Evolutionary conservation across 2,797 vertebrate species (phyloP).

Genomic region (Rhabdophis nuchalis): DNA sequence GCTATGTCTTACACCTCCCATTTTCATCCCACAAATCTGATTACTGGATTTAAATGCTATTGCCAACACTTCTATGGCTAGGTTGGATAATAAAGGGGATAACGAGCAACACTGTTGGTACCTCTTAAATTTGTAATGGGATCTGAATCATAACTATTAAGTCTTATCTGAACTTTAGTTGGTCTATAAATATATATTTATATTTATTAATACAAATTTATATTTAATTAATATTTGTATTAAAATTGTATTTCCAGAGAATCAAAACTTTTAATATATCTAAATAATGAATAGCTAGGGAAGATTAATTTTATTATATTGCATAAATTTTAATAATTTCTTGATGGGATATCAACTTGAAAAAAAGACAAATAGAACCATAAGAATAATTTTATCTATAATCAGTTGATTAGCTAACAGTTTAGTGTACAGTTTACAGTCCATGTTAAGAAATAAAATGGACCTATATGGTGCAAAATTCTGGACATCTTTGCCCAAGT

Average conservation of each 20-base stretch:
- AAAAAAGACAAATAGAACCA: neutral
- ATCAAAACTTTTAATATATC: neutral
- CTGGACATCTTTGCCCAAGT: neutral
- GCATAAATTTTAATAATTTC: neutral
- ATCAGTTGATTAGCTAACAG: neutral
- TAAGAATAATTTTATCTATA: neutral
- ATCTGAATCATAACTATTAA: neutral
- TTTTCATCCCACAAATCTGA: neutral
- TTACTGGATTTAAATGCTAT: neutral
- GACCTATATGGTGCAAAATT: neutral
- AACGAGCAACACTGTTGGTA: neutral
- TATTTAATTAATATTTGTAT: neutral
- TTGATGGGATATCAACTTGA: neutral
- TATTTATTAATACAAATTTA: neutral
- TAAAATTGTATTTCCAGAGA: neutral
- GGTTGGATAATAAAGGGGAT: neutral
- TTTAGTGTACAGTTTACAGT: neutral
- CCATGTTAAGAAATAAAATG: neutral
- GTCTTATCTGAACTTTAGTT: neutral
- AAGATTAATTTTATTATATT: neutral
- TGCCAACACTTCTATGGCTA: neutral
- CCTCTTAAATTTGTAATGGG: neutral
- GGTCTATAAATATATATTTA: neutral
- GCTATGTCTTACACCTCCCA: neutral
- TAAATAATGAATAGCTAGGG: neutral